Conservation (phyloP, 1,140 invertebrate genomes). For the Drosophila paulistorum region DNA sequence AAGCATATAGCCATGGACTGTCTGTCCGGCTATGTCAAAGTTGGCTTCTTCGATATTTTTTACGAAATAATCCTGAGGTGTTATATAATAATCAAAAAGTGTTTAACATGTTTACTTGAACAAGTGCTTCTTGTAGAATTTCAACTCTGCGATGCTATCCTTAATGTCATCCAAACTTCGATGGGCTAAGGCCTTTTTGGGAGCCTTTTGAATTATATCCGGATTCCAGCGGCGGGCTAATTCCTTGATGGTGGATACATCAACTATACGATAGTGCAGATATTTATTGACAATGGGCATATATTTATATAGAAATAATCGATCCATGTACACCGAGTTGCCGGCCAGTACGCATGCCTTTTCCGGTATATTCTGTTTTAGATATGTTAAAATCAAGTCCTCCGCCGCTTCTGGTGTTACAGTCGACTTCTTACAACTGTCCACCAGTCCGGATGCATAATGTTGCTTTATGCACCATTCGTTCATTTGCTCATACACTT, state of each 20-base stretch:
- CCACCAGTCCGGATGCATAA: conserved; percentile 88
- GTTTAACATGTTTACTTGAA: conserved; percentile 82
- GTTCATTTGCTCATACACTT: conserved; percentile 90
- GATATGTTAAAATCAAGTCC: conserved; percentile 88
- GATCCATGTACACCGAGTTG: conserved; percentile 94
- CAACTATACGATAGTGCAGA: conserved; percentile 96
- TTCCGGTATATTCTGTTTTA: conserved; percentile 87
- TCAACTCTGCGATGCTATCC: conserved; percentile 93
- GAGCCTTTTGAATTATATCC: conserved; percentile 84
- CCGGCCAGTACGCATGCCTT: conserved; percentile 92
- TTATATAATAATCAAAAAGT: too few relatives aligned
- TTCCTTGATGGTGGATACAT: conserved; percentile 96
- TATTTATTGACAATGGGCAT: conserved; percentile 90
- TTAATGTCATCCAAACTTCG: conserved; percentile 92
- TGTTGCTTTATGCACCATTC: conserved; percentile 93
- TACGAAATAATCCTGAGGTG: too few relatives aligned
- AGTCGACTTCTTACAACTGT: conserved; percentile 88
- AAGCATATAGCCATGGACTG: too few relatives aligned
- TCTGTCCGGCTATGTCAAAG: too few relatives aligned
- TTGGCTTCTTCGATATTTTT: too few relatives aligned
- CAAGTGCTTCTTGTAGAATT: conserved; percentile 87
- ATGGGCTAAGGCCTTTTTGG: conserved; percentile 88
- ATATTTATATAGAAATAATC: conserved; percentile 89
- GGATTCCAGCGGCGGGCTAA: conserved; percentile 90
- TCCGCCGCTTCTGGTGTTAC: conserved; percentile 88